These are phyloP conservation scores for Octomys mimax DNA, from an alignment of 2,797 vertebrate species.

Conservation along the genomic window DNA sequence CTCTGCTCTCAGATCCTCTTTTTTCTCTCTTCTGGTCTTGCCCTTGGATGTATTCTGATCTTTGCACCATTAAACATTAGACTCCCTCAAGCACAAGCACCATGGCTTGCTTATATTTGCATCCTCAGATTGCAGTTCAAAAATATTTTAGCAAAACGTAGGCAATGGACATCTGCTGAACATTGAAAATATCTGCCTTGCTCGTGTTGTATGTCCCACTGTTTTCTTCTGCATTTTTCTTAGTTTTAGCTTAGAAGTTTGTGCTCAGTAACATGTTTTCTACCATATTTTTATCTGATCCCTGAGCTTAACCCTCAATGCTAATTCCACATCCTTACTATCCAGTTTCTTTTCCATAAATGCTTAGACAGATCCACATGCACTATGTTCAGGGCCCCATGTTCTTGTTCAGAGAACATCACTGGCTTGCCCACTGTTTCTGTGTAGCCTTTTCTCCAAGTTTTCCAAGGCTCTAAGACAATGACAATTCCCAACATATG, in stretches of 20 bases:
- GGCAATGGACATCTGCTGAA: neutral
- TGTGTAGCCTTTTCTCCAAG: neutral
- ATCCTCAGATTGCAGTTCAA: neutral
- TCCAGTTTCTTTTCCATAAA: no score
- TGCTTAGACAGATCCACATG: neutral
- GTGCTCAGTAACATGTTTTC: neutral
- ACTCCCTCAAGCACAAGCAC: neutral
- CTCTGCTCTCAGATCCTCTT: neutral
- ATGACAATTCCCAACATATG: neutral
- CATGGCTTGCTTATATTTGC: neutral
- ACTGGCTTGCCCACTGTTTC: neutral
- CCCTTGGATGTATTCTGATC: fast-evolving
- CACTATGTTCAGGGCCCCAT: no score
- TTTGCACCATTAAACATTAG: neutral
- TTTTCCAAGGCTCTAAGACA: neutral
- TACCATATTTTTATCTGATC: neutral
- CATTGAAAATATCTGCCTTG: neutral
- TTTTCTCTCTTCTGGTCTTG: neutral
- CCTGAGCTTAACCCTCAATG: neutral
- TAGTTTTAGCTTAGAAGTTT: neutral
- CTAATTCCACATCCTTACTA: neutral
- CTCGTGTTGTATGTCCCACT: neutral
- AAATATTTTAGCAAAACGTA: neutral
- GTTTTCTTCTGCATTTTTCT: no score
- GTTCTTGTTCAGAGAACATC: neutral